phyloP scores from a whole-genome alignment of 2,888 invertebrate species.

The Cryptus armator region DNA sequence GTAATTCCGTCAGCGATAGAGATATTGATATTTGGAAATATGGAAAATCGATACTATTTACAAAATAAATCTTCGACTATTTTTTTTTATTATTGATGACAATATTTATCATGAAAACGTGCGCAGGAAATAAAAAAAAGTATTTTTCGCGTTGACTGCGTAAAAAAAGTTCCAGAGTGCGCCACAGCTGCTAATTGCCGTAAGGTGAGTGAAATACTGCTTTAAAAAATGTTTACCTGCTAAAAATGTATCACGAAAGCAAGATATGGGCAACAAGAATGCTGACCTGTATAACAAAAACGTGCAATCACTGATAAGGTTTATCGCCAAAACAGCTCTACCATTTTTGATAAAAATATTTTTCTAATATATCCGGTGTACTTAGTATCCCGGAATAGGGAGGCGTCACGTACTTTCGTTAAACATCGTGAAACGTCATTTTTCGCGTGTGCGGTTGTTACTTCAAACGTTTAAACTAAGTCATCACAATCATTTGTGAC shows the following conservation, averaged over 20 bases:
- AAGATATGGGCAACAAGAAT: background rate
- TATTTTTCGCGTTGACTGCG: background rate
- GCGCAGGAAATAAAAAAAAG: too few relatives aligned
- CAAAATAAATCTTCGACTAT: too few relatives aligned
- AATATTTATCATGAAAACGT: too few relatives aligned
- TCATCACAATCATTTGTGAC: slow-evolving; percentile 63
- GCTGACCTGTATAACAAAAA: slow-evolving; percentile 10
- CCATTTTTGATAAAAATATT: slow-evolving; percentile 8
- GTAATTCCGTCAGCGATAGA: too few relatives aligned
- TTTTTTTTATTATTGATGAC: too few relatives aligned
- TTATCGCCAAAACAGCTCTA: slow-evolving; percentile 19
- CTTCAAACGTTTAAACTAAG: slow-evolving; percentile 47
- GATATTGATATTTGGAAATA: too few relatives aligned
- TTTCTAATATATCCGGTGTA: slow-evolving; percentile 33
- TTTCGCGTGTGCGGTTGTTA: slow-evolving; percentile 54
- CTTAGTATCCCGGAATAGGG: slow-evolving; percentile 32
- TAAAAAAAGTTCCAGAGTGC: background rate
- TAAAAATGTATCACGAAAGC: background rate
- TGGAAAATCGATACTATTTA: too few relatives aligned
- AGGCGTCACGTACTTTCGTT: slow-evolving; percentile 34
- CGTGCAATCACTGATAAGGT: slow-evolving; percentile 20
- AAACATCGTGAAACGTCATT: slow-evolving; percentile 26
- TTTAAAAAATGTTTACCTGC: background rate
- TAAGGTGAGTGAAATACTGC: too few relatives aligned
- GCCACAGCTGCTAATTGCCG: too few relatives aligned